A percentile compares a stretch with the other conserved stretches of the same genome.
Conservation (phyloP, 2,888 invertebrate species). For the Euzetes globulus region DNA sequence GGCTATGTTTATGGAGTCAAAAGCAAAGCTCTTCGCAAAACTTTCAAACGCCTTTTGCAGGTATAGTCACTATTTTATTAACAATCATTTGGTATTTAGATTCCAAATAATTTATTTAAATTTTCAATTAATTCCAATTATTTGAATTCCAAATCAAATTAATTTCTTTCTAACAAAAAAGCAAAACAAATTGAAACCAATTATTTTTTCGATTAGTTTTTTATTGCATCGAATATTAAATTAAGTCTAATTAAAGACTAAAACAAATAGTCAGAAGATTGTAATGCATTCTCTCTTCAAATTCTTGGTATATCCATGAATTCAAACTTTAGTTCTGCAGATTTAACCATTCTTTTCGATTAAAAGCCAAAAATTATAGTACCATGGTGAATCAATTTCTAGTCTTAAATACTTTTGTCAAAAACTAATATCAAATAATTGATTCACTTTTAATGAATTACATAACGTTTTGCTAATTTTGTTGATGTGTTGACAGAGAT, state of each 20-base stretch:
- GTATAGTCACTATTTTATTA: neutral
- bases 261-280: no score
- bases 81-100: neutral
- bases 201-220: no score
- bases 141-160: neutral
- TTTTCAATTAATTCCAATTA: neutral
- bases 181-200: no score
- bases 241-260: no score
- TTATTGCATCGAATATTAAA: no score
- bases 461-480: neutral
- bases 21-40: constrained; percentile 62
- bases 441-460: neutral
- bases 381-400: neutral
- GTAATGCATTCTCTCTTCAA: no score
- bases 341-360: no score
- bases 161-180: neutral
- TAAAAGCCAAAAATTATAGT: neutral
- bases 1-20: constrained; percentile 69
- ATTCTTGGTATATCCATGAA: no score
- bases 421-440: neutral
- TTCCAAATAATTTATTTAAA: neutral
- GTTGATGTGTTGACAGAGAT: constrained; percentile 52
- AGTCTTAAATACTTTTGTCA: neutral
- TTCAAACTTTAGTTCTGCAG: no score
- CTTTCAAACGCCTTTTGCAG: constrained; percentile 65